A percentile compares a stretch with the other conserved stretches of the same genome.
Conservation (phyloP, 2,113 vertebrate genomes). For the Microcebus murinus region DNA sequence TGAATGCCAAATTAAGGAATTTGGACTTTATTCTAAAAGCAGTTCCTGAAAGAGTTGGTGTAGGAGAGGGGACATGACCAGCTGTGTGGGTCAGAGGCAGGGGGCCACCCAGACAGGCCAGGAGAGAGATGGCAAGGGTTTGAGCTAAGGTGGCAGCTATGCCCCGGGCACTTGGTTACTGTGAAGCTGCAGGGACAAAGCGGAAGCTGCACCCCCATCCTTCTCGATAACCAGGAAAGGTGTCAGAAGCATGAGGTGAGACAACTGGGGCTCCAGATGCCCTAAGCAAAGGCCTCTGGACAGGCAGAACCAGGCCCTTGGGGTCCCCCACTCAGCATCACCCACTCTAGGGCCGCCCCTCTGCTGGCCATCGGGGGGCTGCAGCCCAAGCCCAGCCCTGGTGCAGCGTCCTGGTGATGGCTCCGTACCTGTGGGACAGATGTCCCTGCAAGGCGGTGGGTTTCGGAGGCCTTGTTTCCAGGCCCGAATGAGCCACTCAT, state of each 20-base stretch:
- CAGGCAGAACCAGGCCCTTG: background rate
- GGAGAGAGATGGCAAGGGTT: background rate
- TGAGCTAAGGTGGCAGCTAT: background rate
- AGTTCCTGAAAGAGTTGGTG: background rate
- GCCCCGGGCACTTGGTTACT: background rate
- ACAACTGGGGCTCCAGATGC: fast-evolving
- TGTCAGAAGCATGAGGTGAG: background rate
- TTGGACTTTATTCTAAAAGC: too few species aligned
- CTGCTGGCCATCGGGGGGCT: background rate
- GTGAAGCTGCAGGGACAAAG: background rate
- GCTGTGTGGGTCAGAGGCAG: background rate
- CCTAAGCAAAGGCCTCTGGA: background rate
- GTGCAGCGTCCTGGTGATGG: background rate
- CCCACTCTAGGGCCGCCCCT: background rate
- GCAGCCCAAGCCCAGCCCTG: background rate
- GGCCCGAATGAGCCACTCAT: background rate
- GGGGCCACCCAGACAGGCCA: background rate
- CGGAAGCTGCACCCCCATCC: fast-evolving
- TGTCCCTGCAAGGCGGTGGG: too few species aligned
- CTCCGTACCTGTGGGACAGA: background rate
- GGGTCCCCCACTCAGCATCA: background rate
- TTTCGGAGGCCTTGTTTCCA: background rate
- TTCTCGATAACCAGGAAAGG: background rate
- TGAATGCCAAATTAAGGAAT: background rate
- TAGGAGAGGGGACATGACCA: background rate